Base-by-base conservation (phyloP, 2,888 invertebrate genomes). In the Netelia melanura region DNA sequence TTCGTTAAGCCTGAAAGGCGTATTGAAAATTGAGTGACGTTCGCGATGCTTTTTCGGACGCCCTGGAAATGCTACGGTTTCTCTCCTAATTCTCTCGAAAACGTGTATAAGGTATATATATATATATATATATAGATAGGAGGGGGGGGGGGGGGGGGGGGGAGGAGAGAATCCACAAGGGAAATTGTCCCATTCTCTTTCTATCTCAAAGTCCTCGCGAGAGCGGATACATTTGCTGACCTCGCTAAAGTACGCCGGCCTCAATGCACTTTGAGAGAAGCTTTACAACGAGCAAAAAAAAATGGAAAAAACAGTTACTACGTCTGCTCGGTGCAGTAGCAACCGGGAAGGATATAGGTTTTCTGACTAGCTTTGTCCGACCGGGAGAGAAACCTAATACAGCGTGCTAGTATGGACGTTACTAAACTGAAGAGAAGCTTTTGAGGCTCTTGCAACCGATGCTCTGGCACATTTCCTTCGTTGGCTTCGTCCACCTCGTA, bases 371-470 rank as follows among this genome's bases (percentile, higher is more conserved):
- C 68, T 84, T 78, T 77, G 75, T 79, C 54, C 44, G 43, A 64
- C 72, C 81, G 52, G 54, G 64, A 52, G 68, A 61, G 81, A 78
- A 81, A 84, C 67, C 62, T 81, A 64, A 72, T 74, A 81, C 72
- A 65, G n/a, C 67, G 23, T 48, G 61, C 80, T 21, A 30, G 56
- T 77, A 58, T 25, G 21, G 64, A 84, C 43, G 48, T 77, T 56
- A 23, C 74, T 70, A 56, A 79, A 79, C 72, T 54, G 64, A 68
- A 77, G 44, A 67, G 72, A 48, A 71, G 65, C 75, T 71, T 79
- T 81, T 72, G 67, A 81, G 67, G 58, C 74, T 78, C 25, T 56
- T 64, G 44, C 25, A 70, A 65, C 67, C 64, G 54, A 72, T 72
- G 72, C 77, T 54, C 62, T 21, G 62, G 78, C 72, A 23, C 74